These are phyloP conservation scores for Callipepla californica DNA, from an alignment of 2,113 vertebrate genomes.

Conservation along the genomic window DNA sequence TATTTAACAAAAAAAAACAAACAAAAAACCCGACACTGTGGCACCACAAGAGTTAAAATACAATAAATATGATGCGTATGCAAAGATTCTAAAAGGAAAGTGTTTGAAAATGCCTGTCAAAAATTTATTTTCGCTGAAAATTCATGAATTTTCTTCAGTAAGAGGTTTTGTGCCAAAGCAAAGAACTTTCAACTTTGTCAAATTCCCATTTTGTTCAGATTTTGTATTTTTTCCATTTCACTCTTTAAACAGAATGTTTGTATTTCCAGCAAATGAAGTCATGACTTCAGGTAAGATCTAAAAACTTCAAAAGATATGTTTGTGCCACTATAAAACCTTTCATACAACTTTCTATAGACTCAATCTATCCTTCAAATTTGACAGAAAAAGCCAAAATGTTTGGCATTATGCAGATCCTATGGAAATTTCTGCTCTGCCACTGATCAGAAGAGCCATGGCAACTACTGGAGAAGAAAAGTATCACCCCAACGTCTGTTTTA, in stretches of 20 bases:
- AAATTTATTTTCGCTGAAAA: neutral
- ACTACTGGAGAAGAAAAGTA: neutral
- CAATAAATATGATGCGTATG: neutral
- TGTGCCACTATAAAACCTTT: neutral
- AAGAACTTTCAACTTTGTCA: neutral
- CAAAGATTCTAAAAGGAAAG: neutral
- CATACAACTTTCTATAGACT: neutral
- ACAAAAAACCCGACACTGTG: neutral
- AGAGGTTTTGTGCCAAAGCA: neutral
- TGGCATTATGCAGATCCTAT: neutral
- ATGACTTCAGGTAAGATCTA: neutral
- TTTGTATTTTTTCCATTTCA: neutral
- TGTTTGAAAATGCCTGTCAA: neutral
- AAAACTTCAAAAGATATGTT: neutral
- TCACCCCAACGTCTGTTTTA: neutral
- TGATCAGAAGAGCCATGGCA: neutral
- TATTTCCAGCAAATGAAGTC: neutral
- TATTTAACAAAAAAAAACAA: neutral
- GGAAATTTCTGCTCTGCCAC: neutral
- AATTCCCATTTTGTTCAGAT: neutral
- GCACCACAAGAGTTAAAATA: neutral
- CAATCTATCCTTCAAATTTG: neutral
- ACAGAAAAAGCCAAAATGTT: neutral
- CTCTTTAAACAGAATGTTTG: neutral
- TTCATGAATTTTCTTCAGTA: neutral